Evolutionary conservation across 2,888 invertebrate genomes (phyloP).

Genomic region (Ochropleura leucogaster): DNA sequence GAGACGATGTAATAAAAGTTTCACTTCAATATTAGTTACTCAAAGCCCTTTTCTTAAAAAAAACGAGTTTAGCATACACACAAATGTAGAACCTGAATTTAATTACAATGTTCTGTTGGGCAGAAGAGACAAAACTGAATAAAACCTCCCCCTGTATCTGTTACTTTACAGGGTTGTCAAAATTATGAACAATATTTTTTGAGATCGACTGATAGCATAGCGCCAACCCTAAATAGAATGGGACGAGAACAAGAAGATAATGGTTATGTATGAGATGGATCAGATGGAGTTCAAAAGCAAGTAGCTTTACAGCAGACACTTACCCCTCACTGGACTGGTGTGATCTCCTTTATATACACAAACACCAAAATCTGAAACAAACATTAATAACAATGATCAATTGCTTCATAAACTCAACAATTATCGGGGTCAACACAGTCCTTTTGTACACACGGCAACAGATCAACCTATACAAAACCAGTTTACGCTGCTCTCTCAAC

Average conservation of each 20-base stretch:
- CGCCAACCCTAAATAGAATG: too few relatives aligned
- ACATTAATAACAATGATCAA: not conserved
- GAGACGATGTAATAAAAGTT: too few relatives aligned
- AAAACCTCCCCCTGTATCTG: not conserved
- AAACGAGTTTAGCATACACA: not conserved
- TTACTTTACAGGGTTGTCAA: not conserved
- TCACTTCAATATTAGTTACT: too few relatives aligned
- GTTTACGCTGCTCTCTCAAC: too few relatives aligned
- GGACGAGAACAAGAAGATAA: too few relatives aligned
- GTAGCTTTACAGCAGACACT: not conserved
- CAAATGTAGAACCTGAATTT: not conserved
- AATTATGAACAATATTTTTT: not conserved
- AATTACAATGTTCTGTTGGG: not conserved
- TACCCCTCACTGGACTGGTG: not conserved
- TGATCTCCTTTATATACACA: not conserved
- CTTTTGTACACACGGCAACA: not conserved
- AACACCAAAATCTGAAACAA: slow-evolving; percentile 9
- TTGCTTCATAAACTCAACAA: not conserved
- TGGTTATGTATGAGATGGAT: too few relatives aligned
- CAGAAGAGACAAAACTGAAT: not conserved
- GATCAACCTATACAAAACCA: too few relatives aligned
- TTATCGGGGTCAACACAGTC: not conserved
- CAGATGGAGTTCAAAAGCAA: not conserved
- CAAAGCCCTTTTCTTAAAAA: not conserved
- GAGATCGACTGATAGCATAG: not conserved